Base-by-base conservation (phyloP, 2,888 invertebrate species). In the Axea sp. region DNA sequence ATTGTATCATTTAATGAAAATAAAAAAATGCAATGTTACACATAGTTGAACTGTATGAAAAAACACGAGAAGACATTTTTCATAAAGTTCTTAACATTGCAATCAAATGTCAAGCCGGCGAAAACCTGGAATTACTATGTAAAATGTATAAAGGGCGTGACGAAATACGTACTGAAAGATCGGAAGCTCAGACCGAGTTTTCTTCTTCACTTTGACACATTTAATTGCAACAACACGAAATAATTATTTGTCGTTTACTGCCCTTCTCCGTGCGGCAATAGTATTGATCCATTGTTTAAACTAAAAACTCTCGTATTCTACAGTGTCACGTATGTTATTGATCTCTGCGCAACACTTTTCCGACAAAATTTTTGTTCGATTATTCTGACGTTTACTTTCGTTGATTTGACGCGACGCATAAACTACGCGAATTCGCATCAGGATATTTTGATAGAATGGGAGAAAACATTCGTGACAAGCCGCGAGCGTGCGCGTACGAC, bases 211-310 rank as follows among this genome's bases (percentile, higher is more conserved):
- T 15, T 2, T 2, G 35, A 8, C 8, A 55, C 45, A 41, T 55
- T 22, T 17, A 65, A 22, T 35, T 15, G 35, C 14, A 15, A 26
- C 26, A 15, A 30, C n/a, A 14, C 31, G 2, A 67, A 62, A 43
- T 37, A 55, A 41, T 76, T 76, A 39, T 75, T 73, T 57, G 68
- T 43, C 73, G 75, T 80, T 76, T 41, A 14, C 77, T 74, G 75
- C 76, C 79, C 80, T 79, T 57, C 76, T 76, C 75, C 57, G 72
- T 60, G 75, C 80, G 72, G 79, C 79, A 80, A 78, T 65, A 74
- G 80, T 83, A 83, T 84, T 85, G 84, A 84, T 84, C 84, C 84
- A 84, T 84, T 82, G 84, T 83, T 84, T 81, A 79, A 67, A 72
- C 69, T 65, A 53, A 78, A 76, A 77, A 55, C 60, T 74, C 43